Conservation (phyloP, 37 sponge, comb jelly and placozoan species). For the Aphrocallistes beatrix region DNA sequence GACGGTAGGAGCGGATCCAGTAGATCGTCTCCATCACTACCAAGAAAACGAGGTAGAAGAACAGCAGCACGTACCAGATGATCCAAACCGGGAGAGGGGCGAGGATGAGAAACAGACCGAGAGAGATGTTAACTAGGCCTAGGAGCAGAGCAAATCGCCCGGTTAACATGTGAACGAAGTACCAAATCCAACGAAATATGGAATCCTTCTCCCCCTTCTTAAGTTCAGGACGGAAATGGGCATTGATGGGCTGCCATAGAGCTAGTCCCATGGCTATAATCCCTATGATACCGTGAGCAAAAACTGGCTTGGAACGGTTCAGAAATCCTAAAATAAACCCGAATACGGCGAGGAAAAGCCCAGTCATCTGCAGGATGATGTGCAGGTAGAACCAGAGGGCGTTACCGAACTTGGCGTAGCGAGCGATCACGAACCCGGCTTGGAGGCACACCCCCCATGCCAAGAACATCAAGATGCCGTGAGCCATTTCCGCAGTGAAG, state of each 20-base stretch:
- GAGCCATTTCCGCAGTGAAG: constrained; percentile 41
- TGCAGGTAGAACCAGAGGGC: constrained; percentile 48
- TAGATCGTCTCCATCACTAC: constrained; percentile 35
- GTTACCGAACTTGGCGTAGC: constrained; percentile 47
- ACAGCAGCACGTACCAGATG: constrained; percentile 32
- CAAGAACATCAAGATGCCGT: constrained; percentile 49
- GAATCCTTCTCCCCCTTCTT: constrained; percentile 14
- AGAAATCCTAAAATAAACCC: constrained; percentile 53
- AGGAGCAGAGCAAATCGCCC: background rate
- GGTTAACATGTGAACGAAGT: background rate
- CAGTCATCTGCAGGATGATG: constrained; percentile 42
- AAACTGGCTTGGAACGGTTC: constrained; percentile 28
- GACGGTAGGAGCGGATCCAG: constrained; percentile 15
- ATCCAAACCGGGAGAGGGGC: constrained; percentile 44
- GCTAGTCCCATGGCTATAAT: constrained; percentile 35
- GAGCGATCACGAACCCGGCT: constrained; percentile 44
- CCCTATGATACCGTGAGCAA: constrained; percentile 60
- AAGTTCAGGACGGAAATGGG: background rate
- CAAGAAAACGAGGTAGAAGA: constrained; percentile 35
- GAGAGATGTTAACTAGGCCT: background rate
- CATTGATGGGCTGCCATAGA: constrained; percentile 50
- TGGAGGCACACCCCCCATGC: constrained; percentile 58
- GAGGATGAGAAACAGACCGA: constrained; percentile 42
- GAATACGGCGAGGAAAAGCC: constrained; percentile 37
- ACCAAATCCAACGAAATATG: constrained; percentile 2